phyloP scores from a whole-genome alignment of 1,140 invertebrate species.

The Nylanderia fulva region DNA sequence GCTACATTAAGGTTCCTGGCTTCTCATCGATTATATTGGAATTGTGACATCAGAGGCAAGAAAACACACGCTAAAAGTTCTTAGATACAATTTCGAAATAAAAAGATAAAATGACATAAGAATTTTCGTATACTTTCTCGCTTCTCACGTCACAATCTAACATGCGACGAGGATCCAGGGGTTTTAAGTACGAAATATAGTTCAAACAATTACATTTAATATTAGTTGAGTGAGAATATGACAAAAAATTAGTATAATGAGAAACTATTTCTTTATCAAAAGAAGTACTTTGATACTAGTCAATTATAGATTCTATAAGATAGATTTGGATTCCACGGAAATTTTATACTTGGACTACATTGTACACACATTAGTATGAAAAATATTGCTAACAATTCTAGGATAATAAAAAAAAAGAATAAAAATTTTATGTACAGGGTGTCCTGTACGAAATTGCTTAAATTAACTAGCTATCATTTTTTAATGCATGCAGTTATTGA shows the following conservation, averaged over 20 bases:
- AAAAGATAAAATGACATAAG: too few species aligned
- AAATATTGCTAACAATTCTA: constrained; percentile 22
- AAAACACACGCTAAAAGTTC: too few species aligned
- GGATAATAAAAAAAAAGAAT: background rate
- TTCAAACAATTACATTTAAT: background rate
- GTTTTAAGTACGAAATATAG: background rate
- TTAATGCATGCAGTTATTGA: too few species aligned
- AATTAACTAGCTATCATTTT: too few species aligned
- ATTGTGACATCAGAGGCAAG: too few species aligned
- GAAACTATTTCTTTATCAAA: constrained; percentile 9
- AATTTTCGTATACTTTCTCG: too few species aligned
- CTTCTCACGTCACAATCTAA: too few species aligned
- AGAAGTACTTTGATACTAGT: constrained; percentile 62
- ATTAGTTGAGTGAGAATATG: background rate
- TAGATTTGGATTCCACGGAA: constrained; percentile 11
- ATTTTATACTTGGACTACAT: constrained; percentile 65
- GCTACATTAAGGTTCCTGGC: too few species aligned
- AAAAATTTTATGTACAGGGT: background rate
- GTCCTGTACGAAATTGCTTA: too few species aligned
- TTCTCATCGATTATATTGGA: too few species aligned
- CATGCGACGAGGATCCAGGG: too few species aligned
- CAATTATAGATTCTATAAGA: constrained; percentile 43
- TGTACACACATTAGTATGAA: constrained; percentile 27
- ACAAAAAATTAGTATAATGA: background rate
- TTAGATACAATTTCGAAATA: too few species aligned